Evolutionary conservation across 2,797 vertebrate species (phyloP).

Genomic region (Taenioides sp.): DNA sequence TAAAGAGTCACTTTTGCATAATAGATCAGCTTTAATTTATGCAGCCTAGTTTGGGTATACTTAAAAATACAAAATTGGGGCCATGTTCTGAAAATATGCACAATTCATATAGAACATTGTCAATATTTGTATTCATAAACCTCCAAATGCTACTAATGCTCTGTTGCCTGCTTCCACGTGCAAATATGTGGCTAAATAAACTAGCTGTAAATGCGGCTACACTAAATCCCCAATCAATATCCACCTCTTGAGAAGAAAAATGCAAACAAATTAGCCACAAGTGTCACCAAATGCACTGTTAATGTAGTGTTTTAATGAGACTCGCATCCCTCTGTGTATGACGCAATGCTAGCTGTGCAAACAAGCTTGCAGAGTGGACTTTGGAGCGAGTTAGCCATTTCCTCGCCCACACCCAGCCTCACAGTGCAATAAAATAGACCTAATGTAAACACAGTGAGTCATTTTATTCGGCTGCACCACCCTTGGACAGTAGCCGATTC

Average conservation of each 20-base stretch:
- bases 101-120: no score
- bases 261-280: background rate
- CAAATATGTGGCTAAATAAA: constrained; percentile 16
- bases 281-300: background rate
- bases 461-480: constrained; percentile 42
- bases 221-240: constrained; percentile 5
- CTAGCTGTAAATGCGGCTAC: constrained; percentile 7
- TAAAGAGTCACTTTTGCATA: no score
- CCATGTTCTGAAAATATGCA: background rate
- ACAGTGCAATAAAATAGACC: constrained; percentile 51
- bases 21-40: no score
- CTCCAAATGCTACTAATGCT: background rate
- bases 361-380: constrained; percentile 57
- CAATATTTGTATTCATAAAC: background rate
- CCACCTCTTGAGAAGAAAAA: background rate
- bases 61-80: background rate
- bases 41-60: no score
- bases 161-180: background rate
- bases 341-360: constrained; percentile 54
- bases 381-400: constrained; percentile 55
- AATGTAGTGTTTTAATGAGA: constrained; percentile 1
- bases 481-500: constrained; percentile 25
- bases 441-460: constrained; percentile 60
- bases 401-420: constrained; percentile 46
- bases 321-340: constrained; percentile 44